Evolutionary conservation across 2,797 vertebrate species (phyloP), one percentile per base, ranked within the genome.

Genomic region (Pachyuromys duprasi): DNA sequence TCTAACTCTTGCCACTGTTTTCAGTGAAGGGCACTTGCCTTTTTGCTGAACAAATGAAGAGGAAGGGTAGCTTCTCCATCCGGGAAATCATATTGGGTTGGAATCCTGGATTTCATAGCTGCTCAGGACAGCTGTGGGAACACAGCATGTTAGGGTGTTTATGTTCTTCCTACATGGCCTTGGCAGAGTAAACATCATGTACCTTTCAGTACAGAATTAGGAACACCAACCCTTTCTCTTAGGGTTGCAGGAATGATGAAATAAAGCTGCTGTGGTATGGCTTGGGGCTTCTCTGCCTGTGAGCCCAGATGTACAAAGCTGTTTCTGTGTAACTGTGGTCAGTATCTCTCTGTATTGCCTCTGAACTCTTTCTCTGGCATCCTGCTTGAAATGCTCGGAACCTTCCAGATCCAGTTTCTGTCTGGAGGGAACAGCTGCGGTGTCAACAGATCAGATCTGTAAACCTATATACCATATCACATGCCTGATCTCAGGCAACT

Each of bases 331-430:
- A 95, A 94, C 76, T 65, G 74, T 55, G 31, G 28, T 49, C 60
- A 9, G 36, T n/a, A 7, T 89, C 42, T 67, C 36, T 93, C 42
- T 39, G 70, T 69, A 78, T 2, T 78, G 84, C 49, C 36, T 89
- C 74, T 95, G 55, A 79, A 92, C 36, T 20, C 57, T 90, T 93
- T 75, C 42, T 36, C 53, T 81, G 36, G 39, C n/a, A 53, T 39
- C 55, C 84, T 94, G 15, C 75, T 86, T 26, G 57, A 91, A 78
- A 75, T 24, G 28, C 70, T 36, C 1, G 55, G 57, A 22, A 65
- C 49, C 24, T 22, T 67, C 33, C 18, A 75, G 39, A 72, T 91
- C 87, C 67, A 39, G 84, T 90, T 78, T 96, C 93, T 89, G 49
- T 89, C 65, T 42, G 78, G 80, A 53, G 5, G 63, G 31, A 94